phyloP scores from a whole-genome alignment of 1,140 invertebrate species.

The Ooceraea biroi region DNA sequence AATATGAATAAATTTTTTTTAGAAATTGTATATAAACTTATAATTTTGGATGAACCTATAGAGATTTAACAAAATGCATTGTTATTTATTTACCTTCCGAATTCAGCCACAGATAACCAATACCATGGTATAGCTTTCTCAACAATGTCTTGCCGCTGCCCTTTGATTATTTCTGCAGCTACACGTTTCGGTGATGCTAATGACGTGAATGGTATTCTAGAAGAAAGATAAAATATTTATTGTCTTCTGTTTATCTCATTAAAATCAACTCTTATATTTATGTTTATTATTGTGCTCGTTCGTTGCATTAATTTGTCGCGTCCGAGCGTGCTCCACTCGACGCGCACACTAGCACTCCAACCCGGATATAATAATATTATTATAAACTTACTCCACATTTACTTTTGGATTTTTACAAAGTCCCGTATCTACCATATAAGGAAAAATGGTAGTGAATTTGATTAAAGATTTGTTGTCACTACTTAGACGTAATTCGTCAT shows the following conservation, averaged over 20 bases:
- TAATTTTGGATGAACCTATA: not conserved
- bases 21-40: not conserved
- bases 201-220: not conserved
- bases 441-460: conserved; percentile 93
- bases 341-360: too few species aligned
- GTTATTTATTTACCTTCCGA: conserved; percentile 77
- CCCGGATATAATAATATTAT: too few species aligned
- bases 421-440: conserved; percentile 94
- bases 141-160: conserved; percentile 87
- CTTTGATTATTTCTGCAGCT: conserved; percentile 89
- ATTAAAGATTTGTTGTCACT: conserved; percentile 81
- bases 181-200: conserved; percentile 78
- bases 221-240: not conserved
- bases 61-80: too few species aligned
- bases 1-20: not conserved
- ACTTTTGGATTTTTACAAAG: conserved; percentile 92
- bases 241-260: not conserved
- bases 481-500: conserved; percentile 88
- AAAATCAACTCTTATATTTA: not conserved
- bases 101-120: conserved; percentile 79
- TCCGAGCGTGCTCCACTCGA: too few species aligned
- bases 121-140: conserved; percentile 86
- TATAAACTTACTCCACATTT: conserved; percentile 83
- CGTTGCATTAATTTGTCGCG: not conserved
- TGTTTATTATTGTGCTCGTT: not conserved